phyloP scores from a whole-genome alignment of 92 coral and sea anemone species.

The Pocillopora grandis region DNA sequence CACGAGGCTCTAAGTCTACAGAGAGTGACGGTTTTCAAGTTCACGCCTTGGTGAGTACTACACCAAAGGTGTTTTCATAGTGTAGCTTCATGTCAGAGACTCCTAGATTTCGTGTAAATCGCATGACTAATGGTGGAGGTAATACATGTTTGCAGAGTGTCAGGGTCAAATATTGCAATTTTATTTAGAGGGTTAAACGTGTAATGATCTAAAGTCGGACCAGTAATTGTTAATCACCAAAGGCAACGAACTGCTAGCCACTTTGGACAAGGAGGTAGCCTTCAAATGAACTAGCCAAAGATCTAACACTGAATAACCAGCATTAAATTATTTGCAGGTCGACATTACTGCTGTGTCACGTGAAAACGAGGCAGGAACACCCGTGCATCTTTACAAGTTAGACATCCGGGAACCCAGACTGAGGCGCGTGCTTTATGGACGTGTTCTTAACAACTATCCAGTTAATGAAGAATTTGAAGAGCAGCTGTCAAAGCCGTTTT shows the following conservation, averaged over 20 bases:
- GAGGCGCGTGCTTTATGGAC: conserved; percentile 60
- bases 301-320: too few relatives aligned
- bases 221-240: too few relatives aligned
- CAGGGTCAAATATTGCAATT: too few relatives aligned
- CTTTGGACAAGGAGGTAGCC: too few relatives aligned
- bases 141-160: too few relatives aligned
- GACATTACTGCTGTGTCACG: conserved; percentile 66
- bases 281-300: too few relatives aligned
- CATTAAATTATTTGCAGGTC: conserved; percentile 21
- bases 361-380: conserved; percentile 18
- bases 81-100: not conserved
- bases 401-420: conserved; percentile 78
- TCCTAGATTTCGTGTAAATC: not conserved
- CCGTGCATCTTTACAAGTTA: conserved; percentile 59
- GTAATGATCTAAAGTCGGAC: too few relatives aligned
- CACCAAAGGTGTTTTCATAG: not conserved
- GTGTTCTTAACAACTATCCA: conserved; percentile 66
- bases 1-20: conserved; percentile 86
- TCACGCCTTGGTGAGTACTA: conserved; percentile 61
- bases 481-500: conserved; percentile 78
- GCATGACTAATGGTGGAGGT: too few relatives aligned
- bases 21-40: conserved; percentile 70
- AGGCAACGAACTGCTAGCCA: too few relatives aligned
- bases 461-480: conserved; percentile 84
- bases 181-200: too few relatives aligned